Evolutionary conservation across 2,113 vertebrate genomes (phyloP), one percentile per base, ranked within the genome.

Genomic region (Cricetomys ansorgei): DNA sequence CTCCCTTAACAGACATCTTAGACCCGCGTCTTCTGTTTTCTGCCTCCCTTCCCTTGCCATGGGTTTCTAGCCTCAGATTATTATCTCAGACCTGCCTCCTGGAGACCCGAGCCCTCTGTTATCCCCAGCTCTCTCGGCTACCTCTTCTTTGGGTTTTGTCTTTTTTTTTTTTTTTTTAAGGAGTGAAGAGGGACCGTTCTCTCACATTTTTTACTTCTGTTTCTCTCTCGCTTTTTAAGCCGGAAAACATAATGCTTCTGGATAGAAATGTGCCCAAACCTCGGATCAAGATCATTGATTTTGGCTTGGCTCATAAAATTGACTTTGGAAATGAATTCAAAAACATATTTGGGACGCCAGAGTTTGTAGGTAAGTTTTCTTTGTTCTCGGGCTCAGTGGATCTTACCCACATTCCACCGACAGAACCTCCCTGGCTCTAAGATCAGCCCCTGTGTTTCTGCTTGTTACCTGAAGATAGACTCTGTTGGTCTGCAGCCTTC

Each of bases 191-290:
- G 23, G 81, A 69, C 1, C 79, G 3, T 59, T 65, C 64, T 88
- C 34, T 40, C 27, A 9, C 62, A 23, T 93, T 62, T 23, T 95
- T 77, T 85, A 67, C 95, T 16, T 62, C 12, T 17, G 59, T 89
- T 3, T 75, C 3, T 98, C 97, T 89, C 29, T 34, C 94, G 88
- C 97, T 77, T 40, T 70, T 80, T 50, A 98, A 99, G 99, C 99
- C 99, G 45, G 99, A 99, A 98, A 99, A 99, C 98, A 99, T 99
- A 98, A 99, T 99, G 99, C 98, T 99, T 98, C 98, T 99, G 98
- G 99, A 99, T 98, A 99, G 99, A 98, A 99, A 98, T 65, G 98
- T 99, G 97, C 99, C 99, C 97, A 99, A 99, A 96, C 99, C 99
- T 94, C 99, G 99, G 94, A 99, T 99, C 98, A 99, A 99, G 98